Evolutionary conservation across 2,888 invertebrate species (phyloP).

Genomic region (Boloria euphrosyne): DNA sequence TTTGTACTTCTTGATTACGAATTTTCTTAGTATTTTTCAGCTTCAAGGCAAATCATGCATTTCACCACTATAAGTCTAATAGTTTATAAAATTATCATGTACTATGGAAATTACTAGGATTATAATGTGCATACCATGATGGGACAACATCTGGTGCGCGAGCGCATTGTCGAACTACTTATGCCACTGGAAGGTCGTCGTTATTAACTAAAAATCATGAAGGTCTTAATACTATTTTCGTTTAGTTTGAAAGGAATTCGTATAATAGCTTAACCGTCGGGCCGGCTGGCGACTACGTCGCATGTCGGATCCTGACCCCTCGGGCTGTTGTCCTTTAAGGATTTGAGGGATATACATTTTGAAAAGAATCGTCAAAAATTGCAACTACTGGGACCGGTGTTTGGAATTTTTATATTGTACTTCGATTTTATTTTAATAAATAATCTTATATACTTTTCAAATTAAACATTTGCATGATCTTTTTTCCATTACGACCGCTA

Average conservation of each 20-base stretch:
- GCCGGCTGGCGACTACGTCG: conserved; percentile 9
- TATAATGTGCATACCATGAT: conserved; percentile 32
- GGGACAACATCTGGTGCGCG: conserved; percentile 65
- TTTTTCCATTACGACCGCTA: background rate
- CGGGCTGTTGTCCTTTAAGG: conserved; percentile 11
- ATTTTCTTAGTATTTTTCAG: too few species aligned
- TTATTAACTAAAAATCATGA: conserved; percentile 33
- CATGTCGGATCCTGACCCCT: conserved; percentile 7
- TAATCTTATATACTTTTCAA: background rate
- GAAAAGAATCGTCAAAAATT: background rate
- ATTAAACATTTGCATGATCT: conserved; percentile 3
- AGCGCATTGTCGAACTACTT: conserved; percentile 53
- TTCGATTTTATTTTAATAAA: background rate
- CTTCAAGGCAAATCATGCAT: conserved; percentile 29
- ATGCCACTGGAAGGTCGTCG: conserved; percentile 65
- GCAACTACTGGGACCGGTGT: background rate
- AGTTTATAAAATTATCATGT: conserved; percentile 33
- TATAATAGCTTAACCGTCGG: conserved; percentile 9
- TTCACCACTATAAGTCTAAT: conserved; percentile 24
- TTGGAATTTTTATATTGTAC: background rate
- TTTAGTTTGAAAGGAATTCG: conserved; percentile 10
- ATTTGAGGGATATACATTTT: background rate
- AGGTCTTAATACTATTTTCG: conserved; percentile 20
- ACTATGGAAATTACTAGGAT: conserved; percentile 38
- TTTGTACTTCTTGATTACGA: background rate